phyloP scores from a whole-genome alignment of 2,113 vertebrate genomes.

The Brachypodius melanocephalos region DNA sequence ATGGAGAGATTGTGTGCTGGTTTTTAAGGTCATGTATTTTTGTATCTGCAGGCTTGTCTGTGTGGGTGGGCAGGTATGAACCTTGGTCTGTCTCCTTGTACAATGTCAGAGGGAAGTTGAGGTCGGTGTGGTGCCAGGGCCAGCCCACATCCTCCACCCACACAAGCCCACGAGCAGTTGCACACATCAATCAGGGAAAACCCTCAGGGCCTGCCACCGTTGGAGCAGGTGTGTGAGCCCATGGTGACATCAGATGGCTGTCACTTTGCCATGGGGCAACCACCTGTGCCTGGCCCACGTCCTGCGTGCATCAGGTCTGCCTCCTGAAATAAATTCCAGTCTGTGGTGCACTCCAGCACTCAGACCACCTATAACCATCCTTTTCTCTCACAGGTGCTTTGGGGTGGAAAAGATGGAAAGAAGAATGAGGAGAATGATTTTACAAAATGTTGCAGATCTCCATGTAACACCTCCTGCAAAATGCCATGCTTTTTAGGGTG shows the following conservation, averaged over 20 bases:
- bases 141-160: slow-evolving; percentile 75
- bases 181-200: slow-evolving; percentile 72
- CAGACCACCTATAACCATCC: not conserved
- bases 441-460: not conserved
- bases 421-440: not conserved
- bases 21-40: slow-evolving; percentile 64
- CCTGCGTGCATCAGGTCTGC: not conserved
- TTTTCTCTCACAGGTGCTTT: not conserved
- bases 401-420: not conserved
- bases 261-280: not conserved
- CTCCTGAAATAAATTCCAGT: not conserved
- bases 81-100: not conserved
- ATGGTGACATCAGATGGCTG: not conserved
- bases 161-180: slow-evolving; percentile 21
- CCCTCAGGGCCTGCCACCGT: slow-evolving; percentile 45
- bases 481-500: not conserved
- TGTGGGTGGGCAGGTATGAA: slow-evolving; percentile 29
- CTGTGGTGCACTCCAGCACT: not conserved
- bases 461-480: rapidly evolving
- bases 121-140: not conserved
- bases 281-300: not conserved
- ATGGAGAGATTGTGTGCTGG: slow-evolving; percentile 31
- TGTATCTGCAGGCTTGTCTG: not conserved
- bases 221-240: slow-evolving; percentile 70
- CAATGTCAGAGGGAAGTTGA: slow-evolving; percentile 31